These are phyloP conservation scores for Hypomesus transpacificus DNA, from an alignment of 2,113 vertebrate genomes.

Conservation along the genomic window DNA sequence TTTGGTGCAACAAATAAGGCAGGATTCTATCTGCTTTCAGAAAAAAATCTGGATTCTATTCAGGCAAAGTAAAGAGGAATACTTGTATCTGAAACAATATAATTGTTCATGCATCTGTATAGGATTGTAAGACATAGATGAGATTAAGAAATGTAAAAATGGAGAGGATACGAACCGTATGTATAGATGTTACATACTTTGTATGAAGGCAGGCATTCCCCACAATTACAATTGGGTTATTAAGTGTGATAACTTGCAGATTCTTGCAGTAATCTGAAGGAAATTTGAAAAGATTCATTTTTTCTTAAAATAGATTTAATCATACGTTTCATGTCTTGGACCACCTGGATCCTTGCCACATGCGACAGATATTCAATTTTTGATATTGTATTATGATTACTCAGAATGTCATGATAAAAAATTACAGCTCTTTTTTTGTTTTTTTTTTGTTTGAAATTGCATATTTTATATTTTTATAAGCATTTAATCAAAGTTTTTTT, in stretches of 20 bases:
- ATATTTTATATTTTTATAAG: conserved; percentile 43
- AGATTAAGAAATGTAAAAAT: neutral
- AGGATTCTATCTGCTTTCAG: too few relatives aligned
- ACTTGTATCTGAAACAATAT: neutral
- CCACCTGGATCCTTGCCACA: neutral
- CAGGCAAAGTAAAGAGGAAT: neutral
- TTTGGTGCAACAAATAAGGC: too few relatives aligned
- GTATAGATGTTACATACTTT: neutral
- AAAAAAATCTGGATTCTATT: too few relatives aligned
- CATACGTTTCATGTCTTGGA: neutral
- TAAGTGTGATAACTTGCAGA: neutral
- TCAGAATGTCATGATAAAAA: conserved; percentile 33
- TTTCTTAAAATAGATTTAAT: neutral
- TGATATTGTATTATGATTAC: conserved; percentile 27
- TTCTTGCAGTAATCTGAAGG: neutral
- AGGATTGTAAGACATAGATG: neutral
- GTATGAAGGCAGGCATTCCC: neutral
- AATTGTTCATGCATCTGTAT: neutral
- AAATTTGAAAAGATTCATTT: neutral
- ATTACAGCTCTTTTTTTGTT: conserved; percentile 28
- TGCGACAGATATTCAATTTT: neutral
- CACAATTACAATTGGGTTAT: neutral
- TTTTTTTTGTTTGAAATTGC: conserved; percentile 23
- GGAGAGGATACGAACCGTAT: neutral
- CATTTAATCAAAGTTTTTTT: conserved; percentile 53